These are phyloP conservation scores for Volucella inflata DNA, from an alignment of 2,888 invertebrate species.

Conservation along the genomic window DNA sequence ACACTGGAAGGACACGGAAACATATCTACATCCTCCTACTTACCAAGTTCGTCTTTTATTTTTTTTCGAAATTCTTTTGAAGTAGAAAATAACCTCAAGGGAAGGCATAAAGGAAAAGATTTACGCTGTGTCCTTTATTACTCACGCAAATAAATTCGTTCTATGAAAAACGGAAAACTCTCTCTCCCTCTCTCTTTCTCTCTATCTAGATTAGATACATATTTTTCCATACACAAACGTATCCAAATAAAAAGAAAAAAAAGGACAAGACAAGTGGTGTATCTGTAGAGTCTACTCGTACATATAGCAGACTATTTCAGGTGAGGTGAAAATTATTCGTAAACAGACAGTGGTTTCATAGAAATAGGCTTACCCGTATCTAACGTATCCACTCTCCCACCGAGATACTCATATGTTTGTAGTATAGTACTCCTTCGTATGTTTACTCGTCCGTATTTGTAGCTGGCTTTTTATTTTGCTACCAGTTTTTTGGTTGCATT, in stretches of 20 bases:
- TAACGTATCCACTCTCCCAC: too few relatives aligned
- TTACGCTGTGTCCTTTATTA: conserved; percentile 45
- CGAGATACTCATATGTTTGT: too few relatives aligned
- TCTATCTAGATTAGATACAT: neutral
- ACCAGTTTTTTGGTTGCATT: conserved; percentile 45
- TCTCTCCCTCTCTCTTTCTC: neutral
- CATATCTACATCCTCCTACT: neutral
- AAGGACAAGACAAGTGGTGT: conserved; percentile 47
- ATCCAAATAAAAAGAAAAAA: conserved; percentile 28
- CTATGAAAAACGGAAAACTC: conserved; percentile 38
- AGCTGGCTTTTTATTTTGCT: conserved; percentile 29
- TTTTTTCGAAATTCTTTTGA: conserved; percentile 10
- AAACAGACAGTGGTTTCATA: conserved; percentile 24
- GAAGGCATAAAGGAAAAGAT: conserved; percentile 23
- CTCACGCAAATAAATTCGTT: conserved; percentile 51
- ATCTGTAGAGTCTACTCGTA: neutral
- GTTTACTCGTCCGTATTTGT: conserved; percentile 13
- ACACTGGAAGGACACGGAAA: neutral
- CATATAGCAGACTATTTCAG: conserved; percentile 34
- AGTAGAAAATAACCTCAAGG: conserved; percentile 7
- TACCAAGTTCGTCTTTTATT: conserved; percentile 14
- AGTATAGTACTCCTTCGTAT: too few relatives aligned
- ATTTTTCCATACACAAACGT: neutral
- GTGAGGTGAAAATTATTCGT: conserved; percentile 57
- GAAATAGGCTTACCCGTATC: conserved; percentile 11